These are phyloP conservation scores for Drosophila repletoides DNA, from an alignment of 1,140 invertebrate genomes.

Conservation along the genomic window DNA sequence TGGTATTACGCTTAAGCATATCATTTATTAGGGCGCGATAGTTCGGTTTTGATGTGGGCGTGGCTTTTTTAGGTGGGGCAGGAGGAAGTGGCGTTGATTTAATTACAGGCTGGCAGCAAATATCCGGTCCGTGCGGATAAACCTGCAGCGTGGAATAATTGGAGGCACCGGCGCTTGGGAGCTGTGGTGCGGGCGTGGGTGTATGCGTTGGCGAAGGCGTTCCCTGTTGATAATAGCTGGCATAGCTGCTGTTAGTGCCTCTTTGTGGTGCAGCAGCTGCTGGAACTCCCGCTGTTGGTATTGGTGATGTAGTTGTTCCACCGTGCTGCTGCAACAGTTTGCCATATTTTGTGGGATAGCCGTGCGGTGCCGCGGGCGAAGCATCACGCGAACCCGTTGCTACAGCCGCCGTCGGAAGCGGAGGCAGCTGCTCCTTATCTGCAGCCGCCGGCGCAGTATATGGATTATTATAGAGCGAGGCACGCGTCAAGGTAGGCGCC, in stretches of 20 bases:
- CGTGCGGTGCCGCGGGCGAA: conserved; percentile 49
- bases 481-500: conserved; percentile 36
- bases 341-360: conserved; percentile 68
- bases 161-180: conserved; percentile 8
- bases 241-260: conserved; percentile 2
- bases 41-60: conserved; percentile 57
- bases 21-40: conserved; percentile 74
- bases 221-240: conserved; percentile 57
- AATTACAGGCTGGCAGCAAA: conserved; percentile 45
- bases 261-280: not conserved
- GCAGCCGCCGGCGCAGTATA: conserved; percentile 27
- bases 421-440: conserved; percentile 26
- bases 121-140: conserved; percentile 67
- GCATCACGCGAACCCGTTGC: conserved; percentile 27
- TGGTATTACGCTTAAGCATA: conserved; percentile 63
- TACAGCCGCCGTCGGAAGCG: not conserved
- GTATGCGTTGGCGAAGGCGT: conserved; percentile 69
- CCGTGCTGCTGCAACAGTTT: conserved; percentile 55
- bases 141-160: conserved; percentile 65
- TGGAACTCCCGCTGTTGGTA: conserved; percentile 9
- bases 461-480: conserved; percentile 72
- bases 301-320: conserved; percentile 5
- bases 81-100: conserved; percentile 2
- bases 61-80: conserved; percentile 27
- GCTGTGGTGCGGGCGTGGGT: conserved; percentile 52